Base-by-base conservation (phyloP, 2,797 vertebrate species). In the Crenuchus spilurus region DNA sequence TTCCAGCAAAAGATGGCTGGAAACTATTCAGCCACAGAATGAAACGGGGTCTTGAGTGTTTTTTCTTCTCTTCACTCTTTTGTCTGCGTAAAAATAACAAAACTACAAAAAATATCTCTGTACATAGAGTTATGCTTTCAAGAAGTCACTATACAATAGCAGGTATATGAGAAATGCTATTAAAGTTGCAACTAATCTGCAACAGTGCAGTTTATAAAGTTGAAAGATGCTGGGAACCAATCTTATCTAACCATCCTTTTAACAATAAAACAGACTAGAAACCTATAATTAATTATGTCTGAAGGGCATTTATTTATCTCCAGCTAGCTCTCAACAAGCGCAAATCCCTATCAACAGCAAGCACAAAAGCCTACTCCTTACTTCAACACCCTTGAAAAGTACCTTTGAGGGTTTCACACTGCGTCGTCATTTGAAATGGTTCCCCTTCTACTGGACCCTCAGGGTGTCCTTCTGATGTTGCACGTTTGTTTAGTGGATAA, bases 21-120 rank as follows among this genome's bases (percentile, higher is more conserved):
- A 37, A 72, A 58, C 31, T 20, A 46, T 72, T 78, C 39, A n/a
- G 49, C n/a, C 16, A 26, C 31, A 54, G 14, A 52, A 44, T 48
- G 28, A 61, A 74, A 74, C 58, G 31, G 31, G 57, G 70, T 74
- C 1, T 37, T 18, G 30, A 49, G 35, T 67, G 44, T 55, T 76
- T 60, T 41, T 72, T 62, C 44, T 49, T 70, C n/a, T 33, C 20
- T 41, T 3, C 20, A 26, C 18, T 61, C 14, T 13, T 20, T 66
- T 60, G 4, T 48, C 2, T 30, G 24, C n/a, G 18, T 20, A 41
- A 64, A 31, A 52, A 61, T 51, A 2, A 10, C n/a, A n/a, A n/a
- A n/a, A n/a, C 31, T 22, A 26, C n/a, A 41, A 28, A 48, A 2
- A n/a, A n/a, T n/a, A n/a, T 41, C 49, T 3, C 31, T 22, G 16